Evolutionary conservation across 2,797 vertebrate species (phyloP), one percentile per base, ranked within the genome.

Genomic region (Morus bassanus): DNA sequence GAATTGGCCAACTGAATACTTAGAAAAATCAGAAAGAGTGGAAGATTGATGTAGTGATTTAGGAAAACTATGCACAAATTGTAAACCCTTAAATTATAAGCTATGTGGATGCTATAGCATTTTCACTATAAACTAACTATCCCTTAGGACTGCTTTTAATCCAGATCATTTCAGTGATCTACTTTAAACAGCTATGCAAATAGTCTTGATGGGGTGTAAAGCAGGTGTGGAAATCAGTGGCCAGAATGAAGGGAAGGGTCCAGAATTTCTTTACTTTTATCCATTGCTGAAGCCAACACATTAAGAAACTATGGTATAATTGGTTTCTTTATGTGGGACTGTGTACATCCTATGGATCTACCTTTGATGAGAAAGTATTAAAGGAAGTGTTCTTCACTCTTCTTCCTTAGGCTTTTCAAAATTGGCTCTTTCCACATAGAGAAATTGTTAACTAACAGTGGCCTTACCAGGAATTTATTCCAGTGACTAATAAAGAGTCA

Each of bases 141-240:
- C 81, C 72, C 56, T 74, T 80, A 67, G 33, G 82, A 89, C 60
- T 80, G 31, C 33, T 88, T 95, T 91, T 91, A 92, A 88, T 92
- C n/a, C 82, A 96, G 35, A 70, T 88, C 31, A 80, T 92, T 96
- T 92, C 68, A 85, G 56, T 0, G 1, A 88, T 95, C 68, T 89
- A 45, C 48, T 94, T 94, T 64, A 67, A 79, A 70, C 25, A 88
- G 51, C 56, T 85, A 74, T 37, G 45, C 37, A 95, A 94, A 78
- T 64, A 79, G 11, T 43, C 50, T n/a, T 73, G 24, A 37, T 25
- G 18, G 43, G 68, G 93, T 93, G 39, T 33, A 85, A 95, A 95
- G 78, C 85, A 95, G 82, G 95, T 95, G 94, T 89, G 56, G 33
- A 83, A 83, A 73, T 57, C 74, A 4, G 1, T 79, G 46, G 46